Evolutionary conservation across 2,113 vertebrate genomes (phyloP).

Genomic region (Neolamprologus fasciatus): DNA sequence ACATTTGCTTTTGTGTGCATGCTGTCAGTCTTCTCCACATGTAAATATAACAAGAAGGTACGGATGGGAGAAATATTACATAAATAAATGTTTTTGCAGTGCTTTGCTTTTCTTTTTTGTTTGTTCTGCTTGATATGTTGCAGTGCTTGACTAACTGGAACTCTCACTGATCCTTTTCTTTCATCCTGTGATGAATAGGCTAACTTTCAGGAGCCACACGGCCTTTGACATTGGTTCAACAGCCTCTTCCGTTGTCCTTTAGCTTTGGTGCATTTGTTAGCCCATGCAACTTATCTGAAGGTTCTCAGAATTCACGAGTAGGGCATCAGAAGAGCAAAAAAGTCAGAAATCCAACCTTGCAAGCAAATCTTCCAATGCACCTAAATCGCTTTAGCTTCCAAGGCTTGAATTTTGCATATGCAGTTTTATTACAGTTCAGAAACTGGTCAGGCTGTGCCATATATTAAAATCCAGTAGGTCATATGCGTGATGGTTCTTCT

Average conservation of each 20-base stretch:
- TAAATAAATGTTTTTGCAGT: neutral
- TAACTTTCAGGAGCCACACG: neutral
- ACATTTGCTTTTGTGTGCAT: neutral
- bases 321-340: neutral
- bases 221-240: neutral
- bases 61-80: neutral
- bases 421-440: neutral
- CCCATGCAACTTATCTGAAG: neutral
- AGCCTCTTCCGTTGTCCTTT: neutral
- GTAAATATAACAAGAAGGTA: neutral
- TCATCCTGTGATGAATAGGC: neutral
- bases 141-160: neutral
- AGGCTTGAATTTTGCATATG: neutral
- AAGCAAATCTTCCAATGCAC: neutral
- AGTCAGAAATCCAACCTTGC: neutral
- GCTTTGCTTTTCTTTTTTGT: neutral
- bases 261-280: neutral
- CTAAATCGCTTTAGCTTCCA: rapidly evolving
- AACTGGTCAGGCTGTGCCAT: neutral
- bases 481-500: neutral
- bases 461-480: neutral
- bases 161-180: neutral
- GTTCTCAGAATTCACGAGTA: neutral
- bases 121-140: neutral
- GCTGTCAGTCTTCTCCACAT: neutral